Base-by-base conservation (phyloP, 2,797 vertebrate genomes). In the Tokudaia muenninki region DNA sequence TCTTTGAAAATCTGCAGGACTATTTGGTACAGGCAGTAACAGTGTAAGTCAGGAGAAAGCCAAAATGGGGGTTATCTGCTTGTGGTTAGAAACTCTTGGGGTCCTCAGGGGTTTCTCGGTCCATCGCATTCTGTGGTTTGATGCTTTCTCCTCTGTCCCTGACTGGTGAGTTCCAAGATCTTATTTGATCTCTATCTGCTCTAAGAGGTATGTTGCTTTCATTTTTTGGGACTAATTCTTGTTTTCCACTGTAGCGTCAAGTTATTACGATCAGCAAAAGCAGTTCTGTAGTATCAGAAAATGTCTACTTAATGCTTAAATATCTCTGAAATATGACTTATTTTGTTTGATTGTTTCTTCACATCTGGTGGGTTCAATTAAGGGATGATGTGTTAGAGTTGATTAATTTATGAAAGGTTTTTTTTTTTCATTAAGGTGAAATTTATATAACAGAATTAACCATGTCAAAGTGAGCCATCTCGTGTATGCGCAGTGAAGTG, bases 21-120 rank as follows among this genome's bases (percentile, higher is more conserved):
- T 21, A 80, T 29, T 47, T 79, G n/a, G 34, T 55, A 0, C 4
- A n/a, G 87, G 72, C 44, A 41, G 26, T 22, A 74, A 50, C 7
- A 55, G 31, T 55, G 16, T 75, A 65, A 84, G 52, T 91, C 52
- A 95, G 94, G 81, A 96, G 86, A 94, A 93, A 67, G n/a, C 47
- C 41, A 57, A 59, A 72, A 92, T 41, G 87, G 86, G 41, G 59
- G 87, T 21, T 79, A 74, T 83, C 79, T 86, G 7, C 29, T 75
- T 92, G 29, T 31, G 70, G n/a, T 34, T 61, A 22, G 37, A 89
- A 50, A 80, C 11, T 41, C 13, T 52, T 79, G 63, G 94, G 55
- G 24, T 14, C 86, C 70, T 61, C 55, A 86, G 50, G 26, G 61
- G 8, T 65, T 86, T 22, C 31, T 19, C 70, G n/a, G 16, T 41